A percentile compares a stretch with the other conserved stretches of the same genome.
Evolutionary conservation across 2,797 vertebrate species (phyloP).

Genomic region (Parauchenoglanis ngamensis): DNA sequence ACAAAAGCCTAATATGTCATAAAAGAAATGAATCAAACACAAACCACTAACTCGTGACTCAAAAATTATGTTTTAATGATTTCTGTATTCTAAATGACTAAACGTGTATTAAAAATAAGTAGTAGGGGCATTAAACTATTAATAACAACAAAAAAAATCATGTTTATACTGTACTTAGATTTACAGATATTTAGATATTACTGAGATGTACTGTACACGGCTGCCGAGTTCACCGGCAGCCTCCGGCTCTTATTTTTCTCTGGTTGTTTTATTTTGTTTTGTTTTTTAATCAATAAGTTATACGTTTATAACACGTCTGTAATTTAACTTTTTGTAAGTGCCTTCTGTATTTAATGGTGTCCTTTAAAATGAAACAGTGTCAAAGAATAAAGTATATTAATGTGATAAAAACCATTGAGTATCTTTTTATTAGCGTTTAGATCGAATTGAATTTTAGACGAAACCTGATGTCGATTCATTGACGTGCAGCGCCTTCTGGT

Average conservation of each 20-base stretch:
- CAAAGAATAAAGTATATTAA: constrained; percentile 70
- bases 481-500: constrained; percentile 19
- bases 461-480: neutral
- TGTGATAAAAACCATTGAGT: constrained; percentile 30
- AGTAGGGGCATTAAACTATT: constrained; percentile 78
- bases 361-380: constrained; percentile 74
- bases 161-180: constrained; percentile 78
- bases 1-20: constrained; percentile 75
- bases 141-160: constrained; percentile 65
- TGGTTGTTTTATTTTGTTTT: constrained; percentile 52
- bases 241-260: constrained; percentile 72
- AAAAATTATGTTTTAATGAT: constrained; percentile 66
- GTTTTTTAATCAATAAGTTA: constrained; percentile 68
- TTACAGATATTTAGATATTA: constrained; percentile 75
- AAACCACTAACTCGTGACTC: constrained; percentile 81
- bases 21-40: constrained; percentile 47
- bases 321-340: constrained; percentile 94
- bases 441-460: neutral
- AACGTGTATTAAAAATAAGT: constrained; percentile 60
- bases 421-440: neutral
- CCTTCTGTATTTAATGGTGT: constrained; percentile 90
- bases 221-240: constrained; percentile 77
- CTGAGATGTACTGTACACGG: constrained; percentile 77
- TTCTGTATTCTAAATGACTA: constrained; percentile 67
- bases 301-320: constrained; percentile 76